Percentiles rank a stretch among this genome's conserved stretches.
phyloP scores from a whole-genome alignment of 2,113 vertebrate genomes.

The Takifugu bimaculatus region DNA sequence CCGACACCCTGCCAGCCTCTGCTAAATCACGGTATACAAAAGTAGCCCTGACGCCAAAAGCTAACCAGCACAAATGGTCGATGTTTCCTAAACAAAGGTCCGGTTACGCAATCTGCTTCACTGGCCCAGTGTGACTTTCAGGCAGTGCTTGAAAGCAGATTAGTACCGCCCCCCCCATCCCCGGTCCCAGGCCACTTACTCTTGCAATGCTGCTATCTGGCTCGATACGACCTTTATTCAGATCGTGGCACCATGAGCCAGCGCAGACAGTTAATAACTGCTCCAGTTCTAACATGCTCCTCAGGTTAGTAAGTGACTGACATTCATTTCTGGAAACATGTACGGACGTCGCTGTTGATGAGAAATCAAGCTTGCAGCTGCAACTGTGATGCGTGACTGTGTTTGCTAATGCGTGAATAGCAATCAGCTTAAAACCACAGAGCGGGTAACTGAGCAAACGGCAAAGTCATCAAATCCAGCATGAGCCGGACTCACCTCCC shows the following conservation, averaged over 20 bases:
- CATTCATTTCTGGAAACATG: neutral
- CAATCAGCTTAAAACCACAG: slow-evolving; percentile 3
- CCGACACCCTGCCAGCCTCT: slow-evolving; percentile 46
- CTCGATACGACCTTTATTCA: slow-evolving; percentile 51
- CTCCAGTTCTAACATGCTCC: slow-evolving; percentile 18
- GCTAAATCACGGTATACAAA: slow-evolving; percentile 31
- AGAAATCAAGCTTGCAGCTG: neutral
- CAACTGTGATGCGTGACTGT: neutral
- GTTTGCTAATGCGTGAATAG: slow-evolving; percentile 6
- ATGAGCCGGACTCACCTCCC: slow-evolving; percentile 42
- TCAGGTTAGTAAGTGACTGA: neutral
- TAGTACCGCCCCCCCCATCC: slow-evolving; percentile 31
- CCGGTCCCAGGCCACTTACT: slow-evolving; percentile 57
- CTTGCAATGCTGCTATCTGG: slow-evolving; percentile 47
- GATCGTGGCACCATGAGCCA: slow-evolving; percentile 41
- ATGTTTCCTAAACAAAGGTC: slow-evolving; percentile 56
- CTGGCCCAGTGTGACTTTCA: slow-evolving; percentile 56
- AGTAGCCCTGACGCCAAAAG: slow-evolving; percentile 7
- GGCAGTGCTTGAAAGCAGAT: slow-evolving; percentile 62
- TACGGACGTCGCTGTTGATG: neutral
- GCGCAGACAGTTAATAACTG: slow-evolving; percentile 24
- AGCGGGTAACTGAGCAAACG: neutral
- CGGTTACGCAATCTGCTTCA: slow-evolving; percentile 60
- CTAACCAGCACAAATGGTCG: slow-evolving; percentile 35
- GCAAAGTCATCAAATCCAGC: slow-evolving; percentile 6